Base-by-base conservation (phyloP, 2,797 vertebrate genomes). In the Rousettus madagascariensis region DNA sequence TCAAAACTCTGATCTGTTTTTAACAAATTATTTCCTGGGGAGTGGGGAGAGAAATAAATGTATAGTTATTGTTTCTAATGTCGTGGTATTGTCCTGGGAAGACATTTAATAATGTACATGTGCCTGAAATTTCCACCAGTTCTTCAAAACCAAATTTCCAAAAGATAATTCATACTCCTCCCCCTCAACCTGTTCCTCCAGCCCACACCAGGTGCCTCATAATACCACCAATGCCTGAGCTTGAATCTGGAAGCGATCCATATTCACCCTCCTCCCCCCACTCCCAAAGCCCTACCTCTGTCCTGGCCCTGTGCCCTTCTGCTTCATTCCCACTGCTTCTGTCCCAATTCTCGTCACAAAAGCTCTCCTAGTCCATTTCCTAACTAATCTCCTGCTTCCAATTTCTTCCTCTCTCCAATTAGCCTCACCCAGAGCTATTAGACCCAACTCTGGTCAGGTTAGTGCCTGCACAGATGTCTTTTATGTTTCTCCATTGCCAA, bases 291-390 rank as follows among this genome's bases (percentile, higher is more conserved):
- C 55, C 24, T 38, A 28, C 20, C 17, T 46, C 5, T 77, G 51
- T 24, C n/a, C 4, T 11, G 22, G 16, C 8, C 22, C 61, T 46
- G 0, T 8, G 1, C 2, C 24, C 38, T 26, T 30, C 26, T 2
- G 12, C 38, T 41, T 63, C 43, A 13, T n/a, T 86, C 30, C 55
- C 51, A 19, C 20, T 4, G 13, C 30, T 59, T 88, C 72, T 51
- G 26, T 28, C 59, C 38, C 16, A 30, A 38, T 16, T 72, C 2
- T 11, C 17, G 9, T 59, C 8, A 7, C 33, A 26, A 30, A 15
- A 55, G 28, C 10, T 20, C 19, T 22, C 20, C 4, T 5, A 49
- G 13, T 53, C 19, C 33, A 46, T n/a, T 65, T 78, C 41, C 46
- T 20, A 61, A 72, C 9, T 24, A 16, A 24, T 43, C 28, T 36